Percentiles rank a stretch among this genome's conserved stretches.
phyloP scores from a whole-genome alignment of 2,888 invertebrate genomes.

The Lysandra bellargus region DNA sequence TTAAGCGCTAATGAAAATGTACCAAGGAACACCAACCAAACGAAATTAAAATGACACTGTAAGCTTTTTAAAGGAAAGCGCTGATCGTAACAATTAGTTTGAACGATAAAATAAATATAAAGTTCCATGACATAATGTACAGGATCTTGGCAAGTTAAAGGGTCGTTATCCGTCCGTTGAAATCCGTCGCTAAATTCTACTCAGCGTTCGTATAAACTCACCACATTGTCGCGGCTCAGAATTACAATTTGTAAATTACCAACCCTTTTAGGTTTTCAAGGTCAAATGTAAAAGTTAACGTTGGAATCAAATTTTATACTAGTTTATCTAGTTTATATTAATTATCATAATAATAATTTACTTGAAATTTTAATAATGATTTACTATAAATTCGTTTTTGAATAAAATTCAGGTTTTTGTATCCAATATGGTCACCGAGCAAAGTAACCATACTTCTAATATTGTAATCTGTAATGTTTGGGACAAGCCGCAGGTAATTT shows the following conservation, averaged over 20 bases:
- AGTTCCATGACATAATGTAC: neutral
- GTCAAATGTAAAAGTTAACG: neutral
- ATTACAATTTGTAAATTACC: neutral
- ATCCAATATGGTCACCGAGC: too few species aligned
- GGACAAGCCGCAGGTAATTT: too few species aligned
- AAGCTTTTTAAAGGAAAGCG: neutral
- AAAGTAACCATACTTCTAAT: too few species aligned
- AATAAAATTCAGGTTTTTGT: too few species aligned
- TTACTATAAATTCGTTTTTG: too few species aligned
- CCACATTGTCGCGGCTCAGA: neutral
- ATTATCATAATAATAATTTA: too few species aligned
- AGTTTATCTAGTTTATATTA: too few species aligned
- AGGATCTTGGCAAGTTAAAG: neutral
- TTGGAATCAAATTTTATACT: neutral
- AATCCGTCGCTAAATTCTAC: neutral
- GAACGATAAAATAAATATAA: neutral
- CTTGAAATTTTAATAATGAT: too few species aligned
- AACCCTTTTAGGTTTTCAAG: neutral
- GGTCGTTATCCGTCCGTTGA: constrained; percentile 15
- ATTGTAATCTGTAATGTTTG: too few species aligned
- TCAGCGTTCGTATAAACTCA: neutral
- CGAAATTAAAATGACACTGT: neutral
- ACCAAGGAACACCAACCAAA: neutral
- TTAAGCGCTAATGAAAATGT: neutral
- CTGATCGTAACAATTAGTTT: constrained; percentile 3